phyloP scores from a whole-genome alignment of 2,797 vertebrate species.

The Gobionotothen gibberifrons region DNA sequence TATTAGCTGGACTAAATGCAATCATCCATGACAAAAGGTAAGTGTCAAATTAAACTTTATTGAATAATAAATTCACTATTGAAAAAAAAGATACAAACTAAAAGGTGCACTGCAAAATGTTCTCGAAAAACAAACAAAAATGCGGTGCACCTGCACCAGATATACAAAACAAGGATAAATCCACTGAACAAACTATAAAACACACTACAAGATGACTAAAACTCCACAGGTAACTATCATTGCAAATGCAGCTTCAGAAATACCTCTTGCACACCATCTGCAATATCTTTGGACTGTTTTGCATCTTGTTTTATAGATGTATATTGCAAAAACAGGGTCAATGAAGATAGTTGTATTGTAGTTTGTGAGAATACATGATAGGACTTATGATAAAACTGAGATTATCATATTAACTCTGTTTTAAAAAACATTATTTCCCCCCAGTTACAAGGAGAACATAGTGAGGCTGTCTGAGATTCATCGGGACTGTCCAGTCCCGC shows the following conservation, averaged over 20 bases:
- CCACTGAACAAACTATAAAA: no score
- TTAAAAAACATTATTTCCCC: background rate
- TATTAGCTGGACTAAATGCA: constrained; percentile 82
- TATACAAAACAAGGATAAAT: no score
- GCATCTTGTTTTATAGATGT: background rate
- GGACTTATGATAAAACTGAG: no score
- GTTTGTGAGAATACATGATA: no score
- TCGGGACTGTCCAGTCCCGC: constrained; percentile 89
- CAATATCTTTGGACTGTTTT: background rate
- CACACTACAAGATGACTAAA: no score
- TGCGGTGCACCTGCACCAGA: no score
- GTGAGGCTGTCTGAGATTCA: constrained; percentile 86
- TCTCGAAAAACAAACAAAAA: no score
- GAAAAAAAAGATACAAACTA: no score
- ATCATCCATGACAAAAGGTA: constrained; percentile 90
- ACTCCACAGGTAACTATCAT: background rate
- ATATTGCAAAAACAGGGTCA: no score
- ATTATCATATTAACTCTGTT: background rate
- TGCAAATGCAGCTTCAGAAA: no score
- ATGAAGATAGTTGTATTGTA: background rate
- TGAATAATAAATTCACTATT: no score
- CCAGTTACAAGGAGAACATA: constrained; percentile 93
- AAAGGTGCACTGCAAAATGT: no score
- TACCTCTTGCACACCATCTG: background rate
- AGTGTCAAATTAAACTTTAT: constrained; percentile 37